Conservation (phyloP, 2,113 vertebrate species). For the Pseudorhombus dupliciocellatus region DNA sequence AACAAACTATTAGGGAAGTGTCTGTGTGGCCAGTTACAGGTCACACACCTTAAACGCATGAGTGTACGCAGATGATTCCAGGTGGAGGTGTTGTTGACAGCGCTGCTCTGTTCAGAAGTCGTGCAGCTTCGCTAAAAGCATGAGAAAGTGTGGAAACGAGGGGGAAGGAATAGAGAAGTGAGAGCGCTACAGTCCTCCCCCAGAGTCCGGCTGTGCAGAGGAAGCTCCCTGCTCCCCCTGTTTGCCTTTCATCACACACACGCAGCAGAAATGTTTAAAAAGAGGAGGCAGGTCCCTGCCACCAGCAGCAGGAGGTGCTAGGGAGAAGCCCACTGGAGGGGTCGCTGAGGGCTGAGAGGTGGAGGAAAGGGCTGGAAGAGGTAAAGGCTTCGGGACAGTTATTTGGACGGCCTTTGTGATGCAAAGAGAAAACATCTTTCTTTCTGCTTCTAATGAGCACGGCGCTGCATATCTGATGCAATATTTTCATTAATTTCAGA, state of each 20-base stretch:
- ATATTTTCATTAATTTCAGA: conserved; percentile 73
- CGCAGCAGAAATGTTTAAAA: not conserved
- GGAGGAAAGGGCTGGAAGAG: not conserved
- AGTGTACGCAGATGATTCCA: not conserved
- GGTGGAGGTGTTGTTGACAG: not conserved
- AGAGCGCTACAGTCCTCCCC: conserved; percentile 18
- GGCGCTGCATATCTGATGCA: conserved; percentile 63
- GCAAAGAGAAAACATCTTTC: conserved; percentile 7
- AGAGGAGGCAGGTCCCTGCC: conserved; percentile 26
- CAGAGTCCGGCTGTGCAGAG: conserved; percentile 15
- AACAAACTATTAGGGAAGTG: conserved; percentile 7
- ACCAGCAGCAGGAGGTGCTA: conserved; percentile 63
- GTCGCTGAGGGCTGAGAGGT: conserved; percentile 17
- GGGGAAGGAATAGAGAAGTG: not conserved
- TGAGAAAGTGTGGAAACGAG: conserved; percentile 14
- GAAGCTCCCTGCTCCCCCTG: conserved; percentile 13
- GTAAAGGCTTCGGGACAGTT: conserved; percentile 2
- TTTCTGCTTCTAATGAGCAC: conserved; percentile 50
- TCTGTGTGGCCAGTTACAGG: conserved; percentile 12
- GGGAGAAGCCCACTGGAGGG: conserved; percentile 41
- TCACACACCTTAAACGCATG: conserved; percentile 1
- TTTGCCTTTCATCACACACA: conserved; percentile 22
- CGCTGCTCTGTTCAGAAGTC: not conserved
- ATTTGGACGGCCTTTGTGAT: conserved; percentile 49
- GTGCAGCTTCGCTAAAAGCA: conserved; percentile 1